Conservation (phyloP, 2,113 vertebrate species). For the Sinocyclocheilus anshuiensis region DNA sequence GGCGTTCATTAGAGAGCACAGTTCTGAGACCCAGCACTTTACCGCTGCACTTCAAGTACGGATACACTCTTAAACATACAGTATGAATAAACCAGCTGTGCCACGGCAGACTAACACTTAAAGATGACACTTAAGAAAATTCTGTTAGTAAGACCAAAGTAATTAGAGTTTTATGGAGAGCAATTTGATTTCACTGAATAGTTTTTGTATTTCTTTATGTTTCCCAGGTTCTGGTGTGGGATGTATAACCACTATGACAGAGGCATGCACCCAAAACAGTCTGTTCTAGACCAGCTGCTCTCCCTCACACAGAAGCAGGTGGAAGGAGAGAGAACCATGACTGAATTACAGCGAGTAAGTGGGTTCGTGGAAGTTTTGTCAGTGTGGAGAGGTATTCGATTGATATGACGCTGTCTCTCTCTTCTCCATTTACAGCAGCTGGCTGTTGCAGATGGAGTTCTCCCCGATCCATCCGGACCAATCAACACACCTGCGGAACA, state of each 20-base stretch:
- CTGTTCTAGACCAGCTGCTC: constrained; percentile 75
- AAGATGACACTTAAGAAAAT: too few relatives aligned
- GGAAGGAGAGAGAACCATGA: constrained; percentile 66
- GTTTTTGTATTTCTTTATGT: background rate
- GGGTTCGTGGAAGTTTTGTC: background rate
- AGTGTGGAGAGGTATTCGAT: background rate
- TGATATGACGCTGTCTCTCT: background rate
- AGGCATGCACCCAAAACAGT: constrained; percentile 80
- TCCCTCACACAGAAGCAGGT: constrained; percentile 65
- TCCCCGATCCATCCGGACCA: constrained; percentile 52
- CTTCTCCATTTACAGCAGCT: constrained; percentile 66
- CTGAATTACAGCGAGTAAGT: constrained; percentile 75
- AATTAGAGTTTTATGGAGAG: too few relatives aligned
- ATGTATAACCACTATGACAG: constrained; percentile 84
- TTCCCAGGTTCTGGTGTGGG: constrained; percentile 81
- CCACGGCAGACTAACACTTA: too few relatives aligned
- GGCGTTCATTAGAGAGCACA: constrained; percentile 66
- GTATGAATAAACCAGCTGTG: background rate
- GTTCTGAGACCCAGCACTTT: constrained; percentile 77
- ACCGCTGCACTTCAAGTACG: constrained; percentile 81
- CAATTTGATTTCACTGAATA: background rate
- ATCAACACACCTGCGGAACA: constrained; percentile 26
- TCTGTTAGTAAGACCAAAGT: too few relatives aligned
- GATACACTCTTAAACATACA: constrained; percentile 22
- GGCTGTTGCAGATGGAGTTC: constrained; percentile 58